A percentile compares a stretch with the other conserved stretches of the same genome.
Conservation (phyloP, 2,797 vertebrate genomes). For the Alfaro cultratus region DNA sequence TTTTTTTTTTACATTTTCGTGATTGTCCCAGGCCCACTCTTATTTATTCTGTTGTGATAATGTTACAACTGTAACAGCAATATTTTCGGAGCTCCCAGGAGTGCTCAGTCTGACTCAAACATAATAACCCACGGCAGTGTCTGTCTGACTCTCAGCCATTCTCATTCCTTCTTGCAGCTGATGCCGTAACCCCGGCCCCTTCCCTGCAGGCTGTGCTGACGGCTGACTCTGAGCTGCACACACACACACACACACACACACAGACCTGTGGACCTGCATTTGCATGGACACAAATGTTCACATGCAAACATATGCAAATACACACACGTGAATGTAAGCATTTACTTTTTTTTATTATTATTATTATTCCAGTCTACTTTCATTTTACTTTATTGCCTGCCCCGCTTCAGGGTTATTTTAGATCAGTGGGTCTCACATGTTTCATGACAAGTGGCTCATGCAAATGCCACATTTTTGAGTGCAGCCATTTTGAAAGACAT, state of each 20-base stretch:
- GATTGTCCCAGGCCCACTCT: constrained; percentile 69
- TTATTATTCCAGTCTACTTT: constrained; percentile 12
- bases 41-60: constrained; percentile 82
- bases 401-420: constrained; percentile 36
- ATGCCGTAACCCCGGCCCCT: constrained; percentile 81
- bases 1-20: constrained; percentile 43
- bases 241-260: constrained; percentile 2
- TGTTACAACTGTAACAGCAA: constrained; percentile 83
- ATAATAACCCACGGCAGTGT: constrained; percentile 83
- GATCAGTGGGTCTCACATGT: not conserved
- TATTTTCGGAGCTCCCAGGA: constrained; percentile 78
- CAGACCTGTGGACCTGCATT: constrained; percentile 72
- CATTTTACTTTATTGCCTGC: constrained; percentile 21
- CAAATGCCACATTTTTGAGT: not conserved
- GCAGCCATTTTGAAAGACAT: not conserved
- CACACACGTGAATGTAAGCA: constrained; percentile 47
- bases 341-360: constrained; percentile 29
- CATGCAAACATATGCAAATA: constrained; percentile 70
- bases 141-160: constrained; percentile 82
- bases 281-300: constrained; percentile 73
- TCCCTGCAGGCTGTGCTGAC: constrained; percentile 81
- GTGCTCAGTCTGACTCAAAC: constrained; percentile 81
- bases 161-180: constrained; percentile 82
- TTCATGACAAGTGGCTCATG: not conserved
- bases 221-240: constrained; percentile 74